A percentile compares a stretch with the other conserved stretches of the same genome.
These are phyloP conservation scores for Synergus itoensis DNA, from an alignment of 2,888 invertebrate genomes.

Conservation along the genomic window DNA sequence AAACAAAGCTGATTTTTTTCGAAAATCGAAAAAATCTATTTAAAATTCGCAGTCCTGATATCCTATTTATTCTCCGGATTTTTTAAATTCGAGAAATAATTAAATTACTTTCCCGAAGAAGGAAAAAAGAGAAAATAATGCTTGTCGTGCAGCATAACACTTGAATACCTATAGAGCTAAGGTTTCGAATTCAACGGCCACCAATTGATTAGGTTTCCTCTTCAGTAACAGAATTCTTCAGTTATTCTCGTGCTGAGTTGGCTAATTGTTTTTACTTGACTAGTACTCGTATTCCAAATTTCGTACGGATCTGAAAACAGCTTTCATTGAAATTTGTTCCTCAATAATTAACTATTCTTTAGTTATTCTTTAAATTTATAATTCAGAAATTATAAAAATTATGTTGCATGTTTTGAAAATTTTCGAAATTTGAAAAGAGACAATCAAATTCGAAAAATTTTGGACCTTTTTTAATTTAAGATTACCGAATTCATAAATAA, in stretches of 20 bases:
- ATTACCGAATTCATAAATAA: constrained; percentile 15
- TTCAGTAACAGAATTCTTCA: constrained; percentile 20
- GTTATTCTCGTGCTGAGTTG: constrained; percentile 24
- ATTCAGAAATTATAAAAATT: background rate
- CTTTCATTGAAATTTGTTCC: constrained; percentile 39
- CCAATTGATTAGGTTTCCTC: background rate
- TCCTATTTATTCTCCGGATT: constrained; percentile 27
- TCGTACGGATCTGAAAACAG: constrained; percentile 62
- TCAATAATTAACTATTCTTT: constrained; percentile 39
- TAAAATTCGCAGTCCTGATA: constrained; percentile 6
- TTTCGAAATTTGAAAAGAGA: background rate
- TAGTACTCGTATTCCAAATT: constrained; percentile 62
- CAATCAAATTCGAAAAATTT: background rate
- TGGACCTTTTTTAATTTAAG: background rate
- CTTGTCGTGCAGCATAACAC: constrained; percentile 40
- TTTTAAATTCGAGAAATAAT: constrained; percentile 37
- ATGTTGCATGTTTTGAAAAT: background rate
- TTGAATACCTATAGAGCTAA: constrained; percentile 33
- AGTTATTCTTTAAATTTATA: background rate
- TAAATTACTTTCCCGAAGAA: constrained; percentile 24
- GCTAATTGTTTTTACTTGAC: constrained; percentile 22
- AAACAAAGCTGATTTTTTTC: constrained; percentile 43
- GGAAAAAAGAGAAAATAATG: constrained; percentile 14
- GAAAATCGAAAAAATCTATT: background rate
- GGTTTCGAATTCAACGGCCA: constrained; percentile 5